Base-by-base conservation (phyloP, 2,113 vertebrate species). In the Nibea coibor region DNA sequence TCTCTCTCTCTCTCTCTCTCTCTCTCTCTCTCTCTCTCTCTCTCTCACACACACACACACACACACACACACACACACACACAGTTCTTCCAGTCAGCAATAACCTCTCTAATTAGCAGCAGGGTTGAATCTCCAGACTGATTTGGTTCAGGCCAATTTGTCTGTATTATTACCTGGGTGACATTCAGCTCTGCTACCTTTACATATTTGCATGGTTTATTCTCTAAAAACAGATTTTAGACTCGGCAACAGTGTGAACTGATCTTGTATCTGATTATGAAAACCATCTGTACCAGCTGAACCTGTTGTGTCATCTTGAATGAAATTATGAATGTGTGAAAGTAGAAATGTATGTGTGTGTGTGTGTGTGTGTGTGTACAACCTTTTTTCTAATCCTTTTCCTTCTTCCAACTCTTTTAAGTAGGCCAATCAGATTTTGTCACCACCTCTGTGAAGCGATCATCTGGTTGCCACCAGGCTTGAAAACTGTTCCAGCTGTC, bases 101-200 rank as follows among this genome's bases (percentile, higher is more conserved):
- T 90, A 90, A 89, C 80, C 83, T 43, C 12, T 84, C 88, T 89
- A 92, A 93, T 93, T 89, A 92, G 89, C 75, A 87, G 79, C 70
- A 70, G 59, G 64, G 63, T 62, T 82, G 80, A 87, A 78, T 89
- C 80, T 84, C 62, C 83, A 70, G 50, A 78, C 88, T 85, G 87
- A 92, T 90, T 87, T 83, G 79, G 81, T 87, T 88, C 72, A 78
- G 80, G 80, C 72, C 81, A 81, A 87, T 90, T 88, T 88, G 83
- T 90, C 85, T 72, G 81, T 85, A 72, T 90, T 92, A 90, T 85
- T 89, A 89, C 80, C 75, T 85, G 64, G 79, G 14, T 91, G 88
- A 90, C 92, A 89, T 87, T 89, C 84, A 90, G 71, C 75, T 67
- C 70, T 56, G 64, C 80, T 71, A 69, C 82, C 59, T 86, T 78